Evolutionary conservation across 2,797 vertebrate species (phyloP).

Genomic region (Xyrichtys novacula): DNA sequence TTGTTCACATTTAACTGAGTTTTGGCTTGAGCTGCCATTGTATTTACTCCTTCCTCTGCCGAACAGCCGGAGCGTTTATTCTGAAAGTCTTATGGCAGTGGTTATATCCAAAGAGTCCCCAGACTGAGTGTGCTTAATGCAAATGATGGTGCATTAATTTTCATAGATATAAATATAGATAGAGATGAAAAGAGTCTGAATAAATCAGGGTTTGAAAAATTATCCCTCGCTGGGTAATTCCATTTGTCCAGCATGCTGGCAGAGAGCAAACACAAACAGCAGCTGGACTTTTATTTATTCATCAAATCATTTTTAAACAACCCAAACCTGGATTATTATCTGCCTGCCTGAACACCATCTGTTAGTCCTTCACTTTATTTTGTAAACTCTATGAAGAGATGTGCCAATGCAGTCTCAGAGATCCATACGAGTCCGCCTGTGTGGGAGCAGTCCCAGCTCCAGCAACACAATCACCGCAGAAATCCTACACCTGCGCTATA

Average conservation of each 20-base stretch:
- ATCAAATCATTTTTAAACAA: neutral
- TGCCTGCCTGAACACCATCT: conserved; percentile 1
- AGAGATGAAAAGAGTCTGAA: neutral
- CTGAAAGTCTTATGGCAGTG: too few species aligned
- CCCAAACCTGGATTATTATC: neutral
- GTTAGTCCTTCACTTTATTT: neutral
- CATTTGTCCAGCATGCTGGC: neutral
- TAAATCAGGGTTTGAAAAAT: neutral
- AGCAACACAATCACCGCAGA: too few species aligned
- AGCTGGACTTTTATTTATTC: neutral
- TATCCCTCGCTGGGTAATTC: neutral
- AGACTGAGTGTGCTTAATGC: neutral
- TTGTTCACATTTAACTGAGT: too few species aligned
- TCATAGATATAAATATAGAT: neutral
- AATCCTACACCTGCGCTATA: too few species aligned
- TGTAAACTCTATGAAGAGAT: neutral
- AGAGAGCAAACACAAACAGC: conserved; percentile 1
- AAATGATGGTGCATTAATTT: neutral
- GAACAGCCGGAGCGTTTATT: too few species aligned
- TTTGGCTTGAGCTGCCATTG: too few species aligned
- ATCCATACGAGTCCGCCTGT: too few species aligned
- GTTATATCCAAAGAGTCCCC: neutral
- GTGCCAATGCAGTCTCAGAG: neutral
- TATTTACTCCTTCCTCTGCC: too few species aligned
- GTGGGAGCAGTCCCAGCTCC: too few species aligned